Base-by-base conservation (phyloP, 2,113 vertebrate genomes). In the Thunnus maccoyii region DNA sequence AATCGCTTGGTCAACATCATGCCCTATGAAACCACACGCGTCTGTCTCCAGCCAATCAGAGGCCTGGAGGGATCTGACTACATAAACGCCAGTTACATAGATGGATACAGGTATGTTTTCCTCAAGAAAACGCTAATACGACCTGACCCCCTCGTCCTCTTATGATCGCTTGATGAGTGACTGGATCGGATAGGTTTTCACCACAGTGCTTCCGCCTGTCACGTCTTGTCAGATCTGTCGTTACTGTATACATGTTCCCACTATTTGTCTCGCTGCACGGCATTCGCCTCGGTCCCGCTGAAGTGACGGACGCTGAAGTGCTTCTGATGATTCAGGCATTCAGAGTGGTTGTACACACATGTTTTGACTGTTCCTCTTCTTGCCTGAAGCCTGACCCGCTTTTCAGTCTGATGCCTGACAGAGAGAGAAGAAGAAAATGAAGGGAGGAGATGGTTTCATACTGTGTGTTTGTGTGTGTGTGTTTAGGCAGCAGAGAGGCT, bases 1-100 rank as follows among this genome's bases (percentile, higher is more conserved):
- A 99, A 99, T 86, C 97, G 98, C 86, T 96, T 99, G 65, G 98
- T 99, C 36, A 99, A 99, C 95, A 98, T 99, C 93, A 99, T 99
- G 98, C 98, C 98, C 1, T 99, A 99, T 0, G 98, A 99, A 94
- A 98, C 95, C 83, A 99, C 98, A 0, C 96, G 98, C 0, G 98
- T 99, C 77, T 99, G 98, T 85, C 96, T 99, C 13, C 98, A 99
- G 95, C 98, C 98, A 89, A 99, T 99, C 95, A 94, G 98, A 1
- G 98, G 98, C 0, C 96, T 99, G 72, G 98, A 99, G 66, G 98
- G 98, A 25, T 99, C 98, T 0, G 98, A 99, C 93, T 99, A 99
- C 91, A 96, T 99, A 94, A 99, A 99, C 0, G 96, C 97, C 94
- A 99, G 98, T 92, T 99, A 98, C 72, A 98, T 99, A 0, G 98